These are phyloP conservation scores for Pantala flavescens DNA, from an alignment of 1,140 invertebrate genomes.

Conservation along the genomic window DNA sequence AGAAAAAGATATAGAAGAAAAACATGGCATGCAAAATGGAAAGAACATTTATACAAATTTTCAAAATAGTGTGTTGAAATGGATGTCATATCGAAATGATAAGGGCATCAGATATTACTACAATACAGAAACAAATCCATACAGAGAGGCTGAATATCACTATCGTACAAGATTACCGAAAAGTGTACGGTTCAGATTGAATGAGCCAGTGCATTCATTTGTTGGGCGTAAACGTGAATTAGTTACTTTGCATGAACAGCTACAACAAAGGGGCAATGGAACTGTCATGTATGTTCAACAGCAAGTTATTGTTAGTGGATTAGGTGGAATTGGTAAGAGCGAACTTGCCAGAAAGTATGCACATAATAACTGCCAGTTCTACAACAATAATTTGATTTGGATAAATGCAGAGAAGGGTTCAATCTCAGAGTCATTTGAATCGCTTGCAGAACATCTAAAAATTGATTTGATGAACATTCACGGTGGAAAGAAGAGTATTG, in stretches of 20 bases:
- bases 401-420: conserved; percentile 25
- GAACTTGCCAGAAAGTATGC: conserved; percentile 25
- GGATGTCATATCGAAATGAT: too few relatives aligned
- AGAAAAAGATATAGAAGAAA: too few relatives aligned
- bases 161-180: too few relatives aligned
- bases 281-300: conserved; percentile 16
- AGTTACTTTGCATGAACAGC: conserved; percentile 12
- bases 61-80: too few relatives aligned
- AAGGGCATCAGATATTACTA: too few relatives aligned
- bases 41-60: too few relatives aligned
- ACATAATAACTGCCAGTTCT: conserved; percentile 20
- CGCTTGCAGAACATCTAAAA: conserved; percentile 20
- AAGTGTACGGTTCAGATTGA: conserved; percentile 16
- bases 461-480: conserved; percentile 20
- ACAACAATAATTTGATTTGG: conserved; percentile 25
- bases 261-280: conserved; percentile 7
- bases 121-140: too few relatives aligned
- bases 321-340: conserved; percentile 26
- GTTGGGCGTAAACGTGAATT: conserved; percentile 15
- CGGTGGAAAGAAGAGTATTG: conserved; percentile 19
- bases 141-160: too few relatives aligned
- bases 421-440: conserved; percentile 23
- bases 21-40: too few relatives aligned
- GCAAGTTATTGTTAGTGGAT: conserved; percentile 20
- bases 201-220: conserved; percentile 17